A percentile compares a stretch with the other conserved stretches of the same genome.
phyloP scores from a whole-genome alignment of 2,888 invertebrate species.

The Ormyrus thymus region DNA sequence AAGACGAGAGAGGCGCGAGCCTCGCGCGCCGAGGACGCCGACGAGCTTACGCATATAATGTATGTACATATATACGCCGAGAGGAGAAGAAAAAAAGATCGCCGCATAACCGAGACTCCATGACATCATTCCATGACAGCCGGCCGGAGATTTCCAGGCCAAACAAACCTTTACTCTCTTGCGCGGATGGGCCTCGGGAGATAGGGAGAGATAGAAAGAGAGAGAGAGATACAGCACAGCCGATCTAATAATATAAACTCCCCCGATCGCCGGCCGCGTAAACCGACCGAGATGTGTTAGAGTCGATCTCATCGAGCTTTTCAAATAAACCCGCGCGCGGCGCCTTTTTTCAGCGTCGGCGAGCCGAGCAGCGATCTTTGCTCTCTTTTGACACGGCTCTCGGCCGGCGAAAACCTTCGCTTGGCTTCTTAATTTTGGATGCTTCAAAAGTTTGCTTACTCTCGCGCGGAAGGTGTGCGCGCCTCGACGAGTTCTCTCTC shows the following conservation, averaged over 20 bases:
- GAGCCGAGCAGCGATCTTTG: too few species aligned
- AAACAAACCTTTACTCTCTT: conserved; percentile 64
- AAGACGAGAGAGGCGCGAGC: not conserved
- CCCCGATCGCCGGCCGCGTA: conserved; percentile 25
- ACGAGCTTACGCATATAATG: conserved; percentile 9
- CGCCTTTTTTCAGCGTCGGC: not conserved
- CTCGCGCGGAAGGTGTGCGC: too few species aligned
- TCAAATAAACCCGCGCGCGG: conserved; percentile 33
- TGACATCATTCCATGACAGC: conserved; percentile 75
- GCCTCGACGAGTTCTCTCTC: too few species aligned
- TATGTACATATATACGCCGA: not conserved
- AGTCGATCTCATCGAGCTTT: not conserved
- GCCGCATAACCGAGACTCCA: conserved; percentile 63
- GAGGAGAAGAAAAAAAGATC: conserved; percentile 19
- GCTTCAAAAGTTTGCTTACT: too few species aligned
- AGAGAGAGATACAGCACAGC: conserved; percentile 59
- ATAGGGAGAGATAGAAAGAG: conserved; percentile 30
- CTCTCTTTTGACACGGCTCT: too few species aligned
- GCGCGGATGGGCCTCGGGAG: not conserved
- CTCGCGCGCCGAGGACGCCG: not conserved
- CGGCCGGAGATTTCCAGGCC: conserved; percentile 68
- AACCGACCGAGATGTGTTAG: not conserved
- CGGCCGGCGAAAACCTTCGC: too few species aligned
- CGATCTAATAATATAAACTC: conserved; percentile 69
- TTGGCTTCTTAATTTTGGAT: too few species aligned